Conservation (phyloP, 2,113 vertebrate species). For the Himantopus leucocephalus region DNA sequence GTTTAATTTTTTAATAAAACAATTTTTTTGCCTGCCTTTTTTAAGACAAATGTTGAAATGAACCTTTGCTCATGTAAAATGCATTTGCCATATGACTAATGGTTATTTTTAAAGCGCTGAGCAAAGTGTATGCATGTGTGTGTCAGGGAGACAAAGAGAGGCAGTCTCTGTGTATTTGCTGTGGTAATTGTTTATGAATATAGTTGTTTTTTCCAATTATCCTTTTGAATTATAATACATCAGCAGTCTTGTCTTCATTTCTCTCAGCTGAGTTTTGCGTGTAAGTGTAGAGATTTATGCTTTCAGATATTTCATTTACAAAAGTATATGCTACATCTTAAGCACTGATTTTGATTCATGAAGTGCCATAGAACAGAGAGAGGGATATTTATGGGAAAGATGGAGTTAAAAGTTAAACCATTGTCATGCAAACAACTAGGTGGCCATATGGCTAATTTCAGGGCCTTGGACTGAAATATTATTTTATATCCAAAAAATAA, state of each 20-base stretch:
- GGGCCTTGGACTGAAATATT: neutral
- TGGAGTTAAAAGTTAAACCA: neutral
- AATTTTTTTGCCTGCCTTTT: neutral
- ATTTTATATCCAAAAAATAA: neutral
- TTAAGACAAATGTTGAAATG: neutral
- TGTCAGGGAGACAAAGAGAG: neutral
- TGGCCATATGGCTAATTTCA: neutral
- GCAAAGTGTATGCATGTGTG: neutral
- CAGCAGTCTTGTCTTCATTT: neutral
- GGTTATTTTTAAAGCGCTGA: slow-evolving; percentile 17
- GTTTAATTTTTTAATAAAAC: slow-evolving; percentile 1
- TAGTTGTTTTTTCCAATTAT: slow-evolving; percentile 35
- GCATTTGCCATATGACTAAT: slow-evolving; percentile 13
- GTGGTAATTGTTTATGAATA: slow-evolving; percentile 28
- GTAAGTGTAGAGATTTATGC: neutral
- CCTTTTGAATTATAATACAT: neutral
- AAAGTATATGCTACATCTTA: neutral
- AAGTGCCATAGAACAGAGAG: neutral
- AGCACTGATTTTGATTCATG: neutral
- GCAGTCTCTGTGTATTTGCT: slow-evolving; percentile 8
- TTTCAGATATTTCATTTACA: neutral
- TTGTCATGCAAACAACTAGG: neutral
- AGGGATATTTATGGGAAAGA: neutral
- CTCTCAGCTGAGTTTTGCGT: neutral
- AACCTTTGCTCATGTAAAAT: slow-evolving; percentile 14